Conservation (phyloP, 2,888 invertebrate genomes). For the Melanchra persicariae region DNA sequence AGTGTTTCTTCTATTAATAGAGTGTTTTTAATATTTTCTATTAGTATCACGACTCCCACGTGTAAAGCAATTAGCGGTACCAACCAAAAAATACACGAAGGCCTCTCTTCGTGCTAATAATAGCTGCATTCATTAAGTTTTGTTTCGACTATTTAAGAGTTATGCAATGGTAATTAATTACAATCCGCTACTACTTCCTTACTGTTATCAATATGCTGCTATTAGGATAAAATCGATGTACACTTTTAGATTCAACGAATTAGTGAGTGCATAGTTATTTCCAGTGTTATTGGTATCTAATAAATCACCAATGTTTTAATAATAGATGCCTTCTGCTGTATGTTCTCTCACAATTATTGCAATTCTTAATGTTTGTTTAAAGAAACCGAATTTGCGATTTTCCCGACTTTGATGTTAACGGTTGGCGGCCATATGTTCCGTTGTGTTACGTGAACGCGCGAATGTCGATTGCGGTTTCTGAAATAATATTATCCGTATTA, state of each 20-base stretch:
- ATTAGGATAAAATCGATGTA: not conserved
- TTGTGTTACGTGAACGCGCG: conserved; percentile 56
- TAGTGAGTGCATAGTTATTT: conserved; percentile 10
- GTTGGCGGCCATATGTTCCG: conserved; percentile 42
- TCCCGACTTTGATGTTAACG: conserved; percentile 47
- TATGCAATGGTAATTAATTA: conserved; percentile 44
- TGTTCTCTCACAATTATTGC: conserved; percentile 40
- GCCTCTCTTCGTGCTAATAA: conserved; percentile 46
- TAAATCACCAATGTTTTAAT: conserved; percentile 24
- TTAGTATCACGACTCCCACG: conserved; percentile 47
- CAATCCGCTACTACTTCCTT: conserved; percentile 19
- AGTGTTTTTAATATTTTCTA: conserved; percentile 46
- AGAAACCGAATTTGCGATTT: conserved; percentile 26
- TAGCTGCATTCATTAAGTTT: conserved; percentile 50
- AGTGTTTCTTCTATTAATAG: conserved; percentile 57
- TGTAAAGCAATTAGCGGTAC: conserved; percentile 54
- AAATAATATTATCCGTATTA: conserved; percentile 30
- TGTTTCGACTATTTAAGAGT: conserved; percentile 43
- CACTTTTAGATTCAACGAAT: conserved; percentile 6
- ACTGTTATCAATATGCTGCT: conserved; percentile 20
- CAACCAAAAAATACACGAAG: conserved; percentile 45
- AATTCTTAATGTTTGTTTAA: conserved; percentile 39
- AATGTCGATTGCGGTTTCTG: conserved; percentile 37
- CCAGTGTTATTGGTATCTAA: conserved; percentile 10
- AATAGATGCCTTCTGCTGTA: conserved; percentile 37